Base-by-base conservation (phyloP, 1,140 invertebrate genomes). In the honey bee (Apis mellifera) region DNA sequence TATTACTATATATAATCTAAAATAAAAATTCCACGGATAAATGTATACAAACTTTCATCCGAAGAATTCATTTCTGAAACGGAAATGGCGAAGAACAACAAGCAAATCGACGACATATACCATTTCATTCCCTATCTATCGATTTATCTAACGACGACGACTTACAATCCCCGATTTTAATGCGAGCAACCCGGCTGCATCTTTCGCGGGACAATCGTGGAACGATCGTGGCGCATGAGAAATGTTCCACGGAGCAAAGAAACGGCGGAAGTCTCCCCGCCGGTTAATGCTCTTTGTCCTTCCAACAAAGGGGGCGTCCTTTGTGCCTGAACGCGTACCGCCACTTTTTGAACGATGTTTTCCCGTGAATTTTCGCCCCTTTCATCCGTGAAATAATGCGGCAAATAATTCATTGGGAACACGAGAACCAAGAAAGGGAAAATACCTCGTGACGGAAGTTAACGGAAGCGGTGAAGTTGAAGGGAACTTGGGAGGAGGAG, bases 241-340 rank as follows among this genome's bases (percentile, higher is more conserved):
- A 59, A 59, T 48, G 55, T 13, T 12, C 42, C 21, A 4, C 13
- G 15, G 15, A n/a, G 52, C 71, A 11, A 60, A 73, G 55, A 60
- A 73, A 23, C 55, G 7, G 32, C 48, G 71, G 71, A 73, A 73
- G 71, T 12, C 54, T 32, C 32, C 13, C 21, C 55, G 32, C 19
- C 12, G 57, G 57, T 42, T 52, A 59, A 59, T 57, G 71, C 57
- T 42, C 71, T 73, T 73, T 73, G 71, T 73, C 21, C 55, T 48
- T 71, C 57, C 8, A 59, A 42, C 54, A 73, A 73, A 59, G 50
- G n/a, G 8, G 4, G 12, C 69, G 0, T 19, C 26, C 69, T 71
- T 71, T 54, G 26, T 48, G 50, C 50, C 9, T 19, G 32, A 71
- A 19, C 48, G 69, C 17, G 69, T 23, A 15, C 21, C 8, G 21